Conservation (phyloP, 2,113 vertebrate genomes). For the Gasterosteus aculeatus region DNA sequence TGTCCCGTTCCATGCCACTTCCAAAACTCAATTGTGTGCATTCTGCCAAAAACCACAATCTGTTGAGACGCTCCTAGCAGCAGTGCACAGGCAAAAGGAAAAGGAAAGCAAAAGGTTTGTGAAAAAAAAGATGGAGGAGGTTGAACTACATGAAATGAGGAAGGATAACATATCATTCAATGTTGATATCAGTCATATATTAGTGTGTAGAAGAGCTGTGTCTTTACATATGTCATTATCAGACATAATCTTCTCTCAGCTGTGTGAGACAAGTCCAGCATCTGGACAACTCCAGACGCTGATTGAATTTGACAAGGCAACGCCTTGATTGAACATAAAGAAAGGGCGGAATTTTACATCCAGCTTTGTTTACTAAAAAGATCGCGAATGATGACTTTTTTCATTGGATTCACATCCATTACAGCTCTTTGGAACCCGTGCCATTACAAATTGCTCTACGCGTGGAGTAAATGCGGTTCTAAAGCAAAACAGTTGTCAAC, state of each 20-base stretch:
- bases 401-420: conserved; percentile 62
- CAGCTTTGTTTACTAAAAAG: conserved; percentile 49
- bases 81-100: conserved; percentile 48
- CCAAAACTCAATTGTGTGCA: conserved; percentile 70
- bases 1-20: conserved; percentile 72
- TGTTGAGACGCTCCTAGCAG: conserved; percentile 60
- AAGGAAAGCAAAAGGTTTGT: conserved; percentile 16
- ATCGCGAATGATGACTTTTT: conserved; percentile 40
- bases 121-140: conserved; percentile 19
- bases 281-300: conserved; percentile 38
- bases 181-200: conserved; percentile 40
- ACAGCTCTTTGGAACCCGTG: conserved; percentile 53
- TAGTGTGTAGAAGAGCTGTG: neutral
- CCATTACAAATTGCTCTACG: conserved; percentile 73
- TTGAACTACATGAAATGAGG: conserved; percentile 26
- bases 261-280: conserved; percentile 20
- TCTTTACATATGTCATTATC: conserved; percentile 38
- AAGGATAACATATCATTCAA: conserved; percentile 36
- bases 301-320: conserved; percentile 45
- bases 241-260: conserved; percentile 36
- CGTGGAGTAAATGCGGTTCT: conserved; percentile 70
- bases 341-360: conserved; percentile 66
- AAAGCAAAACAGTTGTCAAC: conserved; percentile 74
- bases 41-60: conserved; percentile 65
- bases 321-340: conserved; percentile 53